phyloP scores from a whole-genome alignment of 2,113 vertebrate species.

The Pelodiscus sinensis region DNA sequence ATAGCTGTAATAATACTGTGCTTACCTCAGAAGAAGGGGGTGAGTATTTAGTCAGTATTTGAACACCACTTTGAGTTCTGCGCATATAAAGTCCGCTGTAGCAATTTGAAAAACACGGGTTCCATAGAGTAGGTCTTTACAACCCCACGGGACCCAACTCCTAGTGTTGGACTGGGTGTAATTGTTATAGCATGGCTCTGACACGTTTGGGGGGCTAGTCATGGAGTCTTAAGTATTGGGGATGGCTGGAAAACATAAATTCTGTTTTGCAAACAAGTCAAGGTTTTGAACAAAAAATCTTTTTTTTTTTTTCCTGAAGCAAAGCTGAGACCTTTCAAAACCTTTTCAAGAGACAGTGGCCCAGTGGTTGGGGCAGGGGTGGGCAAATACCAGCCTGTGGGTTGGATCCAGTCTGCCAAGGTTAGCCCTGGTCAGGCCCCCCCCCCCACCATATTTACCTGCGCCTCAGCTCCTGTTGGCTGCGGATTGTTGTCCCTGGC shows the following conservation, averaged over 20 bases:
- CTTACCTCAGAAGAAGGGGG: neutral
- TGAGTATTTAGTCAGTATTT: neutral
- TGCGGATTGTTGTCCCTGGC: too few relatives aligned
- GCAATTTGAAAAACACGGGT: neutral
- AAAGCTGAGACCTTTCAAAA: neutral
- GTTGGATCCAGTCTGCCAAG: too few relatives aligned
- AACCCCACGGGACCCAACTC: too few relatives aligned
- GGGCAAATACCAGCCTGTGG: too few relatives aligned
- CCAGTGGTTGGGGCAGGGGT: too few relatives aligned
- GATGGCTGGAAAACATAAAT: neutral
- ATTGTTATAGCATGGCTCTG: neutral
- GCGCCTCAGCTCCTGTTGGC: too few relatives aligned
- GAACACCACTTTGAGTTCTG: neutral
- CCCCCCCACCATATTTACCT: too few relatives aligned
- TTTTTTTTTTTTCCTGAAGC: neutral
- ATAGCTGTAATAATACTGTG: neutral
- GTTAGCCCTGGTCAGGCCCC: too few relatives aligned
- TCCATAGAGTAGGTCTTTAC: too few relatives aligned
- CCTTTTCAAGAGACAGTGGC: neutral
- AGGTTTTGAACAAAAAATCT: neutral
- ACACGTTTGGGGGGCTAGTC: neutral
- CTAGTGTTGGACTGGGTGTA: too few relatives aligned
- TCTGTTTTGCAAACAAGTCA: neutral
- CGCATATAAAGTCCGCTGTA: neutral
- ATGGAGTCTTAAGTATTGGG: neutral